These are phyloP conservation scores for Drosophila pectinifera DNA, from an alignment of 1,140 invertebrate genomes.

Conservation along the genomic window DNA sequence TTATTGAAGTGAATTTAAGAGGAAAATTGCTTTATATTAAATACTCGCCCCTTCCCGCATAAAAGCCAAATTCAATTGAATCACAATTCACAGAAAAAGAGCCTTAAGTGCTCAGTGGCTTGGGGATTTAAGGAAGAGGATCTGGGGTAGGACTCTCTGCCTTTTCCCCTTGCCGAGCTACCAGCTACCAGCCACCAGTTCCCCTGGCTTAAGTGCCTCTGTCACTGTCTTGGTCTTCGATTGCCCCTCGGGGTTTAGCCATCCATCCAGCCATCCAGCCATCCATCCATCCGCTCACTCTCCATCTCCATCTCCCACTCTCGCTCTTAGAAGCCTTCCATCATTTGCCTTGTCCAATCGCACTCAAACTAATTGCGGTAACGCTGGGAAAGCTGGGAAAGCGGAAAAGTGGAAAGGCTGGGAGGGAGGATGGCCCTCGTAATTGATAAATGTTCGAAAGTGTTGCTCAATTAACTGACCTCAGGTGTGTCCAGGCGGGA, in stretches of 20 bases:
- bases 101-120: slow-evolving; percentile 22
- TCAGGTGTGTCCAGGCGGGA: slow-evolving; percentile 10
- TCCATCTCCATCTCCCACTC: neutral
- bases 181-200: neutral
- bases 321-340: slow-evolving; percentile 12
- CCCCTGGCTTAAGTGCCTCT: slow-evolving; percentile 44
- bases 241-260: slow-evolving; percentile 36
- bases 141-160: neutral
- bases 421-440: neutral
- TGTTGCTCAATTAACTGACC: slow-evolving; percentile 39
- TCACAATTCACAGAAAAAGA: slow-evolving; percentile 31
- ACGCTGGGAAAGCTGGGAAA: slow-evolving; percentile 22
- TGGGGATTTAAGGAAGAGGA: slow-evolving; percentile 3
- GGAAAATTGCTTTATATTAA: slow-evolving; percentile 82
- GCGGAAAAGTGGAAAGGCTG: slow-evolving; percentile 2
- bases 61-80: slow-evolving; percentile 34
- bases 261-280: slow-evolving; percentile 6
- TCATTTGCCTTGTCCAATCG: slow-evolving; percentile 38
- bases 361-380: slow-evolving; percentile 55
- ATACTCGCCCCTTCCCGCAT: slow-evolving; percentile 34
- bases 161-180: slow-evolving; percentile 8
- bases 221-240: slow-evolving; percentile 54
- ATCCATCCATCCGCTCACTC: slow-evolving; percentile 9
- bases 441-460: slow-evolving; percentile 40
- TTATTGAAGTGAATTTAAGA: slow-evolving; percentile 81